Conservation (phyloP, 2,797 vertebrate genomes). For the Etheostoma perlongum region DNA sequence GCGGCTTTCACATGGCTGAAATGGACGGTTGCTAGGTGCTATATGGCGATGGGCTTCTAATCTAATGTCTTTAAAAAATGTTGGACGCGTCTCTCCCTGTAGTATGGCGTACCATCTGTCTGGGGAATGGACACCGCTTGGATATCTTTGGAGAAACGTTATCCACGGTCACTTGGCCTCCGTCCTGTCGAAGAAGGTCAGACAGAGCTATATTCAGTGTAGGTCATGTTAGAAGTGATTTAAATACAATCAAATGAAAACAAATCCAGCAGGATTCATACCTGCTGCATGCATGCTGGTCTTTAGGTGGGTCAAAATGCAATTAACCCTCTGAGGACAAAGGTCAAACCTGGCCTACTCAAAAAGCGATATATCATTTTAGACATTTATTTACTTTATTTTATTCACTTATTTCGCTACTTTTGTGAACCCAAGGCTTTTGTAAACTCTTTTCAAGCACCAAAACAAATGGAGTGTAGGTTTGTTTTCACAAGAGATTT, state of each 20-base stretch:
- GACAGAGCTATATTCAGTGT: conserved; percentile 45
- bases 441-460: too few species aligned
- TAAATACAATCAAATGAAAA: background rate
- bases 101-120: conserved; percentile 79
- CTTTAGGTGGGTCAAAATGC: background rate
- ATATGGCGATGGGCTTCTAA: background rate
- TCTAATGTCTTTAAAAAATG: background rate
- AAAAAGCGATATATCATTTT: too few species aligned
- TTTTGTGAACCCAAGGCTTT: too few species aligned
- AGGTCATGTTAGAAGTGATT: background rate
- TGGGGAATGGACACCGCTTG: conserved; percentile 74
- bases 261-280: background rate
- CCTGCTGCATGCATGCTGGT: background rate
- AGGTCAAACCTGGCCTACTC: too few species aligned
- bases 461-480: too few species aligned
- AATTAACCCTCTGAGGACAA: too few species aligned
- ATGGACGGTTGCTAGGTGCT: background rate
- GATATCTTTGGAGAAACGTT: conserved; percentile 78
- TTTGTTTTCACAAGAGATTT: too few species aligned
- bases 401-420: too few species aligned
- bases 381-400: too few species aligned
- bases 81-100: background rate
- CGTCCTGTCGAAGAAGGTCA: conserved; percentile 74
- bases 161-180: conserved; percentile 67
- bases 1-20: background rate